Base-by-base conservation (phyloP, 2,888 invertebrate species). In the Nemotelus nigrinus region DNA sequence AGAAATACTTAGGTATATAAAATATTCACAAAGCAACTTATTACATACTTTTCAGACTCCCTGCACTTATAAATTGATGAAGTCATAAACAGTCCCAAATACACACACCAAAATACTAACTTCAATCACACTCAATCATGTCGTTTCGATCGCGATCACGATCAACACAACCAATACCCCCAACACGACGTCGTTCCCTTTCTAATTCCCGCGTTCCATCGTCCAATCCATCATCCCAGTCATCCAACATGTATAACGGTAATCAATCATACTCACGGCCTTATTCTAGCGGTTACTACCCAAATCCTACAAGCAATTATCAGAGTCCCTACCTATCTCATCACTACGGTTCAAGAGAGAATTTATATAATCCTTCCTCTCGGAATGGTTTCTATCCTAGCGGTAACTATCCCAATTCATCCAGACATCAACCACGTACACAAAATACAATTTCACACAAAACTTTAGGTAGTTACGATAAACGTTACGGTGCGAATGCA, bases 161-260 rank as follows among this genome's bases (percentile, higher is more conserved):
- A 85, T 85, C 82, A n/a, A 83, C 82, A 79, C 88, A 81, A 80
- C 87, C 88, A 84, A 87, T 78, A 82, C 87, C n/a, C 85, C 87
- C 84, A 82, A 89, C 74, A 47, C 74, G 82, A 67, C 84, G 86
- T 85, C 90, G 82, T 85, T 91, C 83, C 84, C 87, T 84, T 78
- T 91, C 85, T 85, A 90, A 89, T 77, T 88, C 90, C 0, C 88
- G 89, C 1, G 84, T 88, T 64, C 83, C 80, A 71, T 83, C 80
- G 72, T 78, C 80, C 77, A 82, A 77, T 78, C 80, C 78, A 68
- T 78, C 78, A 83, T 79, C 76, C 79, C 84, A 77, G 78, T 84
- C 72, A 81, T 78, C 86, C 10, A 82, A 43, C 63, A 79, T 78
- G 41, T 82, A 82, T 70, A 82, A 82, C 79, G 82, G 83, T 65